phyloP scores from a whole-genome alignment of 2,113 vertebrate genomes.

The Cisticola juncidis region DNA sequence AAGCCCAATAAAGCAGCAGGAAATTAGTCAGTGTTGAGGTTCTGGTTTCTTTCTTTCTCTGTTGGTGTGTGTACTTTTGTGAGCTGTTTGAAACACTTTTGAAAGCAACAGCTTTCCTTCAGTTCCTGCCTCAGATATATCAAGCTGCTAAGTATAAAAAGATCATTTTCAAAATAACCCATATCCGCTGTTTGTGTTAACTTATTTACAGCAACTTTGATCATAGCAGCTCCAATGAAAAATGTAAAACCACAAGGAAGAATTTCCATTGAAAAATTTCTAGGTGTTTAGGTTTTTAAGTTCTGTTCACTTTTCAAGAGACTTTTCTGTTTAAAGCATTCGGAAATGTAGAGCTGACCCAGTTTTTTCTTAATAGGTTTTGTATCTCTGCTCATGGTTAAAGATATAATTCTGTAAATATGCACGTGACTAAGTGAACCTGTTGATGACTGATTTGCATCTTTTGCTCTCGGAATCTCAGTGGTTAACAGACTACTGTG shows the following conservation, averaged over 20 bases:
- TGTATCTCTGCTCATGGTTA: not conserved
- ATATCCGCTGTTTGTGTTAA: not conserved
- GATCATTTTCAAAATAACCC: not conserved
- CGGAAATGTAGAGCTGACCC: not conserved
- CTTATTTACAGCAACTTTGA: conserved; percentile 1
- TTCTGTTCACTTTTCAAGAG: not conserved
- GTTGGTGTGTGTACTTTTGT: not conserved
- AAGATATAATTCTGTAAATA: not conserved
- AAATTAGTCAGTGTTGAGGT: not conserved
- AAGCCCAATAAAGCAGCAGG: not conserved
- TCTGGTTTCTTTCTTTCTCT: not conserved
- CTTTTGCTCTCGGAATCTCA: not conserved
- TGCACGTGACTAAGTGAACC: not conserved
- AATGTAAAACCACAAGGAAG: not conserved
- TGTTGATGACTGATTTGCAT: not conserved
- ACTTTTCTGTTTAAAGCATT: not conserved
- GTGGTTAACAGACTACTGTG: not conserved
- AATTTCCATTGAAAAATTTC: not conserved
- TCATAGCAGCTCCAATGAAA: not conserved
- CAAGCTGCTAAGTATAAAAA: not conserved
- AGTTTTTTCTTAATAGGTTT: not conserved
- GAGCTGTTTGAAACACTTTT: not conserved
- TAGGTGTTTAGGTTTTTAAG: not conserved
- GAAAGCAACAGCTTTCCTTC: not conserved
- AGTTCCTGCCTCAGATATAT: not conserved